Conservation (phyloP, 2,797 vertebrate genomes). For the Lerista edwardsae region DNA sequence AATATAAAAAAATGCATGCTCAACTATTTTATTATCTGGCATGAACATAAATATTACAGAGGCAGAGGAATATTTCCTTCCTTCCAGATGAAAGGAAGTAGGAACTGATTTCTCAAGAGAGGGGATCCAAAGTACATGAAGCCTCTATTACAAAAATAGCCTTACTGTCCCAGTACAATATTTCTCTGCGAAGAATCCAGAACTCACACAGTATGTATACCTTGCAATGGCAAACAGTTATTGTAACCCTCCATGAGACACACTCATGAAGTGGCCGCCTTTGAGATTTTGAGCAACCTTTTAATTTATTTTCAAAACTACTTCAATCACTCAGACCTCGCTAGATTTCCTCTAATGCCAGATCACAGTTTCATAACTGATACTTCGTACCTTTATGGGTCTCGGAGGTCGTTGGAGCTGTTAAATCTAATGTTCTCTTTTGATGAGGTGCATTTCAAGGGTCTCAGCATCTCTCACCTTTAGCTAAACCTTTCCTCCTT, state of each 20-base stretch:
- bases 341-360: conserved; percentile 68
- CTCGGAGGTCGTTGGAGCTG: conserved; percentile 64
- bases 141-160: conserved; percentile 40
- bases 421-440: conserved; percentile 67
- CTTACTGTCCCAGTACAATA: conserved; percentile 59
- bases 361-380: conserved; percentile 67
- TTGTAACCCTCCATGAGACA: conserved; percentile 52
- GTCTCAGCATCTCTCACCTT: conserved; percentile 61
- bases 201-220: conserved; percentile 36
- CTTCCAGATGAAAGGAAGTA: neutral
- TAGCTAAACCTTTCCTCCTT: conserved; percentile 53
- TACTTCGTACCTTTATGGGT: conserved; percentile 69
- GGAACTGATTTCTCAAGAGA: neutral
- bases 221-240: conserved; percentile 41
- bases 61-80: neutral
- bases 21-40: neutral
- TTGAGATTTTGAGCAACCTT: conserved; percentile 61
- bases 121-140: no score
- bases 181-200: conserved; percentile 43
- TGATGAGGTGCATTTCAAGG: conserved; percentile 58
- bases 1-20: neutral
- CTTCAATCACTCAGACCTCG: conserved; percentile 64
- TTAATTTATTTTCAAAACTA: conserved; percentile 73
- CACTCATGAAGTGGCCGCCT: conserved; percentile 51
- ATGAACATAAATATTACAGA: neutral